Conservation (phyloP, 30 jellyfish, hydroid and myxozoan genomes). For the Mastigias papua region DNA sequence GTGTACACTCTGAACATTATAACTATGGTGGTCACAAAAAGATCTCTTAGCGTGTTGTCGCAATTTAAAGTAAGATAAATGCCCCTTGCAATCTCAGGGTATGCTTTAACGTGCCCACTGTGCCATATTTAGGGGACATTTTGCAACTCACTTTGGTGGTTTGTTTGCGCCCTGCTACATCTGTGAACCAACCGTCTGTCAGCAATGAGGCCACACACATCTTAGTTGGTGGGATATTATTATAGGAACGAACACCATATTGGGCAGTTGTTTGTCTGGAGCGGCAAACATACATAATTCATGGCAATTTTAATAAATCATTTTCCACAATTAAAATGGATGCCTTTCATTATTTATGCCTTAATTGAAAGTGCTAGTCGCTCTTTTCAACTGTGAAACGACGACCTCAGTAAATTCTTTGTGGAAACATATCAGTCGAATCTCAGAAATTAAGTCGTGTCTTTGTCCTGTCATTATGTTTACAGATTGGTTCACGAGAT, state of each 20-base stretch:
- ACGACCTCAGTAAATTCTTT: constrained; percentile 28
- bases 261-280: not conserved
- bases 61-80: no score
- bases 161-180: constrained; percentile 11
- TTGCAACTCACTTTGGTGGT: not conserved
- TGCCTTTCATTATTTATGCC: constrained; percentile 56
- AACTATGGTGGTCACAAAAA: no score
- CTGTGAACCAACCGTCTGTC: not conserved
- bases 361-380: constrained; percentile 25
- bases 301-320: not conserved
- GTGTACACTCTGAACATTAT: no score
- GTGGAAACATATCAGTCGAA: constrained; percentile 2
- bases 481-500: not conserved
- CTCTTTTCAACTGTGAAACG: constrained; percentile 3
- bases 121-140: not conserved
- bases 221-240: not conserved
- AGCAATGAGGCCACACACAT: not conserved
- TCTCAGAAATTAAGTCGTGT: not conserved
- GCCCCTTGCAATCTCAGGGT: not conserved
- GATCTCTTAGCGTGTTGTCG: no score
- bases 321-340: constrained; percentile 66
- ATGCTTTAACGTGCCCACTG: not conserved
- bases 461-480: not conserved
- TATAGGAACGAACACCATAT: not conserved
- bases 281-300: constrained; percentile 25